phyloP scores from a whole-genome alignment of 92 coral and sea anemone genomes.

The Porites evermanni region DNA sequence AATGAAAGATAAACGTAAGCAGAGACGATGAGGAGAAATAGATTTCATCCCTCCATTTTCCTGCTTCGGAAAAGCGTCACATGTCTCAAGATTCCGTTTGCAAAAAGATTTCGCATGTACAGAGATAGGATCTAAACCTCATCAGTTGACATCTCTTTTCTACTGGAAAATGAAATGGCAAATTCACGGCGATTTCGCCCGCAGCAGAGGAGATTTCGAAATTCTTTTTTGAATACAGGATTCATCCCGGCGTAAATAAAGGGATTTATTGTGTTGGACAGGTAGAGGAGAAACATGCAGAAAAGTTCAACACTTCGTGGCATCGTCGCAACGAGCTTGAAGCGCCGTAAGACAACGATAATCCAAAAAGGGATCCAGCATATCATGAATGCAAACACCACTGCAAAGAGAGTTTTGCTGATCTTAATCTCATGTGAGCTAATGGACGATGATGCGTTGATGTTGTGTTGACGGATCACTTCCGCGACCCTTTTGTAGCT shows the following conservation, averaged over 20 bases:
- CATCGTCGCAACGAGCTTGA: background rate
- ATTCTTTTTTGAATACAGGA: constrained; percentile 7
- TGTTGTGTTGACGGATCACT: constrained; percentile 22
- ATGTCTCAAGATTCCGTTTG: too few species aligned
- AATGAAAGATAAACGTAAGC: too few species aligned
- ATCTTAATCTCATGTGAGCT: constrained; percentile 14
- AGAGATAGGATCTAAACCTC: too few species aligned
- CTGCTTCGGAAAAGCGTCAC: too few species aligned
- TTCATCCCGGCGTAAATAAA: constrained; percentile 37
- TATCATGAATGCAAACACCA: constrained; percentile 19
- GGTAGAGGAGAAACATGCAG: constrained; percentile 28
- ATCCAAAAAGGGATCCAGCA: constrained; percentile 35
- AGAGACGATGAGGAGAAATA: too few species aligned
- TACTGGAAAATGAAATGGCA: too few species aligned
- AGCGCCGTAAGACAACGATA: constrained; percentile 14
- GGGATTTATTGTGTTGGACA: constrained; percentile 16
- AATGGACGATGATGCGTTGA: background rate
- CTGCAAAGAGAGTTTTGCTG: constrained; percentile 27
- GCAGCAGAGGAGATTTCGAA: constrained; percentile 7
- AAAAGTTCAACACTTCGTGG: constrained; percentile 17
- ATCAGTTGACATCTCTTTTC: too few species aligned
- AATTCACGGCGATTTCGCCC: background rate
- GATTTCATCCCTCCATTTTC: too few species aligned
- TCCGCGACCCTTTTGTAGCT: constrained; percentile 8
- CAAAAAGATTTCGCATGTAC: background rate